Conservation (phyloP, 2,888 invertebrate species). For the Julus scandinavius region DNA sequence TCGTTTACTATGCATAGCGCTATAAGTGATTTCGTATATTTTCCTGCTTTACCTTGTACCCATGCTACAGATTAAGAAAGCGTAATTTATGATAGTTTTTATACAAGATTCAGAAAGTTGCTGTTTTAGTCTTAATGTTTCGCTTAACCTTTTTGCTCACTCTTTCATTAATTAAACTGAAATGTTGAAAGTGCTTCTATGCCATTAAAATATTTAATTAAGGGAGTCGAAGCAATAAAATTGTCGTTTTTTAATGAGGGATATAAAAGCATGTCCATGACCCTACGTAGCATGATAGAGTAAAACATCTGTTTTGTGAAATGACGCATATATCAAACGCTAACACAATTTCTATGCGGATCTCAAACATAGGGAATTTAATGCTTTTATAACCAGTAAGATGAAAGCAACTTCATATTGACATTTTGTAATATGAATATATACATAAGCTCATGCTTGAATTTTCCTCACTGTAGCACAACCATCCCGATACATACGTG, state of each 20-base stretch:
- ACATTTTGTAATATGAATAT: background rate
- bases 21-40: background rate
- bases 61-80: conserved; percentile 13
- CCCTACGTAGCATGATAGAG: background rate
- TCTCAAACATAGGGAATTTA: background rate
- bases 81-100: background rate
- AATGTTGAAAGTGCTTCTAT: background rate
- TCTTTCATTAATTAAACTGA: background rate
- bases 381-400: background rate
- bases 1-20: background rate
- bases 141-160: background rate
- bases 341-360: background rate
- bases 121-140: background rate
- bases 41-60: background rate
- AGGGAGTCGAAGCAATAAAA: background rate
- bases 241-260: conserved; percentile 9
- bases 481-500: too few species aligned
- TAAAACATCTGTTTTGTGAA: background rate
- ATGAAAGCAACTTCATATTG: background rate
- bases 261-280: background rate
- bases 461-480: background rate
- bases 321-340: background rate
- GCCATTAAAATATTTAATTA: conserved; percentile 16
- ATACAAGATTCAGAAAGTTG: conserved; percentile 11
- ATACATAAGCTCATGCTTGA: background rate